Evolutionary conservation across 1,140 invertebrate genomes (phyloP), one percentile per base, ranked within the genome.

Genomic region (Myzus persicae): DNA sequence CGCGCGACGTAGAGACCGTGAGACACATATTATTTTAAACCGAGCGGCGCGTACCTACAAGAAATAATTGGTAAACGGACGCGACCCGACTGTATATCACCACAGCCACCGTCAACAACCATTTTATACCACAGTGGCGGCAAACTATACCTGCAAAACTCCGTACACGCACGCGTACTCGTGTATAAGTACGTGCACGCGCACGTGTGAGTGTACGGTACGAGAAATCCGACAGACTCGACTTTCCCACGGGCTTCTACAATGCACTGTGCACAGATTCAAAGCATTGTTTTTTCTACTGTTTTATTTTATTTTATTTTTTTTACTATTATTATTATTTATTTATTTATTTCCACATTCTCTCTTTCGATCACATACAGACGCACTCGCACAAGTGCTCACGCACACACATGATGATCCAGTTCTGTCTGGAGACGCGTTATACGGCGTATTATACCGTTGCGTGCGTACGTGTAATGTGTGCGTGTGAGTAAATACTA

Each of bases 31-130:
- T 40, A 38, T 24, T 67, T 44, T 81, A 42, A 59, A 67, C 59
- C 44, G 59, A 31, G 48, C 46, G 48, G 44, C 46, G 51, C 54
- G 54, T n/a, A 67, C 54, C 40, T n/a, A 67, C 51, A 91, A 67
- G 54, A 91, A 91, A 91, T 91, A 91, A 91, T 91, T 91, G 90
- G 90, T 91, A 91, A 76, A 76, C 90, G 90, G 59, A 91, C 90
- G 59, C 90, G 90, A 91, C 59, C 59, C 40, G 90, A 91, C 90
- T 91, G 90, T 26, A 91, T 87, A 87, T 44, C 42, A 76, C 90
- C 59, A 9, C 54, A 8, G 11, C 31, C 59, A 31, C 59, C 11
- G 59, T n/a, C n/a, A n/a, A n/a, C n/a, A n/a, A n/a, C 31, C 59
- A 14, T 31, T 42, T n/a, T 67, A n/a, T 31, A 31, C 31, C 59